Percentiles rank a stretch among this genome's conserved stretches.
These are phyloP conservation scores for Taurulus bubalis DNA, from an alignment of 2,113 vertebrate genomes.

Conservation along the genomic window DNA sequence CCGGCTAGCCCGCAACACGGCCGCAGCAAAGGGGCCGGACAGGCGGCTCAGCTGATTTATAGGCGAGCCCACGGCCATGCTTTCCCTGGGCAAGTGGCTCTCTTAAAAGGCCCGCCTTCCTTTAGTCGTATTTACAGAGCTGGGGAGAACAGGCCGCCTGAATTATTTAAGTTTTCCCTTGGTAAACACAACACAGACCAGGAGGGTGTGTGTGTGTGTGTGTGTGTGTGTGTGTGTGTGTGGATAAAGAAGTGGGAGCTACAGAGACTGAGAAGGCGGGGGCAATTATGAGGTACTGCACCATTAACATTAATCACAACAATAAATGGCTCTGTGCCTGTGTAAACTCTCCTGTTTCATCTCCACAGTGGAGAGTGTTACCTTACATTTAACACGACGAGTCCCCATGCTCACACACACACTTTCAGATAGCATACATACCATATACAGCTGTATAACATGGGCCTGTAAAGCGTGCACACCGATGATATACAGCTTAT, in stretches of 20 bases:
- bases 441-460: conserved; percentile 4
- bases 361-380: conserved; percentile 22
- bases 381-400: conserved; percentile 48
- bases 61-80: conserved; percentile 56
- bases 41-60: conserved; percentile 68
- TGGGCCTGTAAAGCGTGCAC: conserved; percentile 27
- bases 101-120: conserved; percentile 69
- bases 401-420: conserved; percentile 14
- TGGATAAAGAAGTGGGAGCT: conserved; percentile 30
- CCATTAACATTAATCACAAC: conserved; percentile 66
- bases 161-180: conserved; percentile 77
- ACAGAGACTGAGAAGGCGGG: conserved; percentile 2
- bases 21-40: conserved; percentile 49
- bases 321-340: conserved; percentile 48
- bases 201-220: conserved; percentile 9
- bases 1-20: conserved; percentile 39
- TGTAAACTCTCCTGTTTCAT: conserved; percentile 57
- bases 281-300: conserved; percentile 54
- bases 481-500: conserved; percentile 47
- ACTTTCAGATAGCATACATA: conserved; percentile 22
- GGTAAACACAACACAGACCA: conserved; percentile 71
- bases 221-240: conserved; percentile 3
- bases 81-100: conserved; percentile 68
- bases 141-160: conserved; percentile 63
- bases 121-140: conserved; percentile 81